These are phyloP conservation scores for Ginglymostoma cirratum DNA, from an alignment of 2,113 vertebrate genomes.

Conservation along the genomic window DNA sequence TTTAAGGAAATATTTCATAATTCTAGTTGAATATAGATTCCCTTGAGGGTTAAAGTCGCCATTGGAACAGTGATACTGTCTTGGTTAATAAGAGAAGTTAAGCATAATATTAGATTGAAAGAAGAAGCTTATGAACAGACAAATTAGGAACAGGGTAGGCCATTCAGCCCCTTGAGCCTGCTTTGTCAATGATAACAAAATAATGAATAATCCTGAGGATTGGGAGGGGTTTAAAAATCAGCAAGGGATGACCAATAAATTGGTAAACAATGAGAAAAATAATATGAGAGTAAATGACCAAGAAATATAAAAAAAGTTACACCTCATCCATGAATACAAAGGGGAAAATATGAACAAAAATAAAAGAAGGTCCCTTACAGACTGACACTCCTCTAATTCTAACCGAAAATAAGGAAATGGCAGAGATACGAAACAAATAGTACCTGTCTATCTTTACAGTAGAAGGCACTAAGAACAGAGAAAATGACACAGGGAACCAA, in stretches of 20 bases:
- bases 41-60: neutral
- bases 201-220: neutral
- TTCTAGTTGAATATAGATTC: neutral
- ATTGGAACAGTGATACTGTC: neutral
- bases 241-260: neutral
- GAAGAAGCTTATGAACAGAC: neutral
- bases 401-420: neutral
- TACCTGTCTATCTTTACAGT: neutral
- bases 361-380: neutral
- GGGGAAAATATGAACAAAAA: neutral
- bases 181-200: neutral
- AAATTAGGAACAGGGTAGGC: too few species aligned
- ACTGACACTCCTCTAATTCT: neutral
- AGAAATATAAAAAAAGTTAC: neutral
- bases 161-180: too few species aligned
- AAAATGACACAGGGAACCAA: neutral
- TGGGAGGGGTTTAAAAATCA: neutral
- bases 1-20: neutral
- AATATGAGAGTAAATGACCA: neutral
- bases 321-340: neutral
- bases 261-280: neutral
- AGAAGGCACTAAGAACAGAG: neutral
- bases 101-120: neutral
- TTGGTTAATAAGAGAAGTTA: neutral
- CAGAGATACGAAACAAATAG: neutral